These are phyloP conservation scores for Drosophila phalerata DNA, from an alignment of 2,888 invertebrate genomes.

Conservation along the genomic window DNA sequence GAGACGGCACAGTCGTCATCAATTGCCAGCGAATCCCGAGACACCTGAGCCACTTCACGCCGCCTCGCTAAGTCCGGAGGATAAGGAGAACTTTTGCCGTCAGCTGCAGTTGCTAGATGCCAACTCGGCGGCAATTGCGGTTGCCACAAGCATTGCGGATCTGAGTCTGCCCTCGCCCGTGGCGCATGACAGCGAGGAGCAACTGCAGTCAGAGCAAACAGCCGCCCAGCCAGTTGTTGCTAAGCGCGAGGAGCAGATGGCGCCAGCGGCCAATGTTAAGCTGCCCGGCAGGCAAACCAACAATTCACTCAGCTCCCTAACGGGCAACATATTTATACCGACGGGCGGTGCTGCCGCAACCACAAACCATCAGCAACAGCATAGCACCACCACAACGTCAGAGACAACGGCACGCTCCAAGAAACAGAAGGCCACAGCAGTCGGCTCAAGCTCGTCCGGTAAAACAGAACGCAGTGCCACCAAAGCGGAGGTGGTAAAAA, in stretches of 20 bases:
- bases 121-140: slow-evolving; percentile 73
- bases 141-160: slow-evolving; percentile 75
- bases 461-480: slow-evolving; percentile 49
- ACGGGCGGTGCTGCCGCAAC: slow-evolving; percentile 49
- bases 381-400: slow-evolving; percentile 25
- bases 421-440: slow-evolving; percentile 54
- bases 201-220: slow-evolving; percentile 28
- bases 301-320: slow-evolving; percentile 93
- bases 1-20: slow-evolving; percentile 54
- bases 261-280: slow-evolving; percentile 85
- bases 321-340: slow-evolving; percentile 93
- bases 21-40: slow-evolving; percentile 30
- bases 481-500: slow-evolving; percentile 53
- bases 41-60: slow-evolving; percentile 51
- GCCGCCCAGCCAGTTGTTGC: slow-evolving; percentile 40
- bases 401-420: slow-evolving; percentile 56
- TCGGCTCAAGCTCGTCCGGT: slow-evolving; percentile 24
- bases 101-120: slow-evolving; percentile 69
- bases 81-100: slow-evolving; percentile 83
- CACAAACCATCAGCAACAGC: slow-evolving; percentile 53
- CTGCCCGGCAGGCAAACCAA: slow-evolving; percentile 92
- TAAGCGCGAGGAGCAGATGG: slow-evolving; percentile 77
- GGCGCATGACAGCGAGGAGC: slow-evolving; percentile 58
- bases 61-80: slow-evolving; percentile 80
- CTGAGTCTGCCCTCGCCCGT: slow-evolving; percentile 68